These are phyloP conservation scores for Prosopocoilus inquinatus DNA, from an alignment of 2,888 invertebrate species.

Conservation along the genomic window DNA sequence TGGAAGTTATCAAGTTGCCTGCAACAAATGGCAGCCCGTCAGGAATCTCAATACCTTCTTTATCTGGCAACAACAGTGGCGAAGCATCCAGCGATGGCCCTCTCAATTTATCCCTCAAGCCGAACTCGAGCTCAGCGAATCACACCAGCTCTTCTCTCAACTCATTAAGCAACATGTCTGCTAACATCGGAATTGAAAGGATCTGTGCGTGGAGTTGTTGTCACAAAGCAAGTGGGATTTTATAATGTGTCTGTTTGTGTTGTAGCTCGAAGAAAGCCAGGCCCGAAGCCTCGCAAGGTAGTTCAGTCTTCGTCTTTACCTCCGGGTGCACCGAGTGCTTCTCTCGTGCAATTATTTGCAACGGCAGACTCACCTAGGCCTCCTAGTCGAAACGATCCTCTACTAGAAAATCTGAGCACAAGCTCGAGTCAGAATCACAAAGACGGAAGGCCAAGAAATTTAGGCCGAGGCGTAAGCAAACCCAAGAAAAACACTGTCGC, in stretches of 20 bases:
- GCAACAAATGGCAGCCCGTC: constrained; percentile 57
- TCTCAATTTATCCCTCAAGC: constrained; percentile 80
- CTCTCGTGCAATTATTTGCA: constrained; percentile 58
- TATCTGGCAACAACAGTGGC: constrained; percentile 34
- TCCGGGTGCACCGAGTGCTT: constrained; percentile 55
- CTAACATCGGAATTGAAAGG: constrained; percentile 52
- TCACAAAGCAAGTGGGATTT: not conserved
- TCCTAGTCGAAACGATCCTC: constrained; percentile 51
- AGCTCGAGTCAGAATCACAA: constrained; percentile 50
- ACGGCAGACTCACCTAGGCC: constrained; percentile 60
- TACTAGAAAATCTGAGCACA: constrained; percentile 25
- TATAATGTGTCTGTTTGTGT: constrained; percentile 5
- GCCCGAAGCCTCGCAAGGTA: constrained; percentile 65
- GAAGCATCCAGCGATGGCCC: constrained; percentile 70
- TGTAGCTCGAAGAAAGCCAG: constrained; percentile 71
- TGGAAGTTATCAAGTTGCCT: constrained; percentile 80
- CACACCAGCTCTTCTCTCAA: constrained; percentile 56
- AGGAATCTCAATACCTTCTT: constrained; percentile 38
- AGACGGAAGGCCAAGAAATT: constrained; percentile 78
- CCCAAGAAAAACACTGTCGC: constrained; percentile 93
- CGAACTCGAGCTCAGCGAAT: constrained; percentile 46
- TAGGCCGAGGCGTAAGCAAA: constrained; percentile 84
- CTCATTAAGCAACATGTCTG: constrained; percentile 59
- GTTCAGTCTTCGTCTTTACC: constrained; percentile 52
- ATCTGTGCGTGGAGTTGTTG: constrained; percentile 52